Base-by-base conservation (phyloP, 2,113 vertebrate genomes). In the Xenus cinereus region DNA sequence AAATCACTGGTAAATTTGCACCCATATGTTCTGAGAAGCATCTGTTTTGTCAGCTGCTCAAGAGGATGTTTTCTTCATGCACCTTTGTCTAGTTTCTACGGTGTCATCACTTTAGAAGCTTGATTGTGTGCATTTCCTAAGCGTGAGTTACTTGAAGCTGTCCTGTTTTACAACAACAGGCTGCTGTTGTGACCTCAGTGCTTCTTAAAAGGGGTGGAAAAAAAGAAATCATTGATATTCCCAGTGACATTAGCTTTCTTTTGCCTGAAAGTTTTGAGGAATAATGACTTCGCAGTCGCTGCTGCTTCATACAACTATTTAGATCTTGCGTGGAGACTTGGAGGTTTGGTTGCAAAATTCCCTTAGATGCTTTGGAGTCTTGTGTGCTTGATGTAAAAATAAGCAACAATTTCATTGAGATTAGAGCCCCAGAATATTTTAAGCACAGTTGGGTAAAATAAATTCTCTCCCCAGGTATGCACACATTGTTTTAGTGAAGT, bases 21-120 rank as follows among this genome's bases (percentile, higher is more conserved):
- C 77, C 17, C 15, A 0, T 76, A 4, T 54, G n/a, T 23, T 59
- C 19, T 46, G 89, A 82, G 79, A 51, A 18, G 68, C 54, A 26
- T 84, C 84, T 94, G 69, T 94, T 89, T 67, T 51, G 35, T 84
- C 78, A 93, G 88, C 91, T 94, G 90, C 33, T 74, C 27, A 4
- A 67, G 46, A 43, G 48, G 77, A 60, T 90, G 74, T 93, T 91
- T 96, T 81, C 68, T 37, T 33, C 35, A 4, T 35, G 24, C 14
- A 62, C 74, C 30, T 81, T 39, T 67, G 27, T 32, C 68, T 56
- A 4, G 33, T 87, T 95, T 54, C 9, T n/a, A 1, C 8, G 9
- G 35, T 80, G 21, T 57, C 39, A 24, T 56, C 1, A 1, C 26
- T 89, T 82, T 10, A 62, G 60, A 27, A 90, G 57, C 85, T 84